A percentile compares a stretch with the other conserved stretches of the same genome.
These are phyloP conservation scores for Ctenosaura bakeri DNA, from an alignment of 2,797 vertebrate species.

Conservation along the genomic window DNA sequence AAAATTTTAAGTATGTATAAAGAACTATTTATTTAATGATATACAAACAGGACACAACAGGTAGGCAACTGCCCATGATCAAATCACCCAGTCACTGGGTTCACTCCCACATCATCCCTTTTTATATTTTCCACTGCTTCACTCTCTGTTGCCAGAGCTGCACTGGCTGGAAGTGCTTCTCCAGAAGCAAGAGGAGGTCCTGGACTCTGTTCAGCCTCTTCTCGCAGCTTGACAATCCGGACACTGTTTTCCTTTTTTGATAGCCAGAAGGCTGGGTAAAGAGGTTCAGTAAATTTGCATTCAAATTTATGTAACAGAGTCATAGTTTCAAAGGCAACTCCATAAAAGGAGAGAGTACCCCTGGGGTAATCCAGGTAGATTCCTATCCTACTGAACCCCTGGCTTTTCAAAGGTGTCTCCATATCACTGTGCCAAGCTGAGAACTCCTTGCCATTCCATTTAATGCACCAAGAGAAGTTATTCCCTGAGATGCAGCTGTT, in stretches of 20 bases:
- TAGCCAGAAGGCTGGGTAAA: conserved; percentile 87
- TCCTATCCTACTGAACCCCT: conserved; percentile 79
- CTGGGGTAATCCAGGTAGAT: conserved; percentile 82
- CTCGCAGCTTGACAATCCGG: conserved; percentile 59
- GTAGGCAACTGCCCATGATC: neutral
- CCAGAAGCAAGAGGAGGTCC: neutral
- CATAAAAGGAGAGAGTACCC: conserved; percentile 83
- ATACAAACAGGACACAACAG: too few relatives aligned
- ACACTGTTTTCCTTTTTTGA: conserved; percentile 88
- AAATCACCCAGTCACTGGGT: neutral
- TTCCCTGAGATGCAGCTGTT: conserved; percentile 86
- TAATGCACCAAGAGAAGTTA: conserved; percentile 87
- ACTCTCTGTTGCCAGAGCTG: neutral
- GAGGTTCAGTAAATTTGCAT: conserved; percentile 82
- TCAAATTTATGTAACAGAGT: conserved; percentile 81
- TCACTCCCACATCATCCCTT: neutral
- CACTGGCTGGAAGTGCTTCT: conserved; percentile 21
- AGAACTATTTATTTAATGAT: neutral
- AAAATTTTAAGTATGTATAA: neutral
- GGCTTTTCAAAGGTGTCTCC: conserved; percentile 78
- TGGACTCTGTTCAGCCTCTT: conserved; percentile 51
- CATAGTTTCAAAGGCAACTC: conserved; percentile 73
- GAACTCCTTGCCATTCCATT: conserved; percentile 86
- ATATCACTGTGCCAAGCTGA: conserved; percentile 86
- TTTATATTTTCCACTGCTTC: neutral